phyloP scores from a whole-genome alignment of 2,888 invertebrate genomes.

The Agriopis leucophaearia region DNA sequence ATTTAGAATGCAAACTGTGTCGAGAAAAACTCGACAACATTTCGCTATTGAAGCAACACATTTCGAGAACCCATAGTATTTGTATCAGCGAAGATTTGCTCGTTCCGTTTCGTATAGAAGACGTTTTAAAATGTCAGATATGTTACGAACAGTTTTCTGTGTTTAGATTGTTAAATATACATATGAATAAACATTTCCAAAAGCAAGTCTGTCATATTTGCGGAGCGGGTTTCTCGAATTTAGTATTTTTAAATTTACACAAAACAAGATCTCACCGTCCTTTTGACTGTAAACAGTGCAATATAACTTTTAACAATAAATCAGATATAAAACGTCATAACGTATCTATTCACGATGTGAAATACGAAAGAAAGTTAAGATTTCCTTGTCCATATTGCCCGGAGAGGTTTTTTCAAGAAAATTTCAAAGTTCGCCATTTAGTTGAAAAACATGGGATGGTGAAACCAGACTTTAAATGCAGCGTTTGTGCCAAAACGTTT shows the following conservation, averaged over 20 bases:
- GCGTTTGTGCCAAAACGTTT: conserved; percentile 67
- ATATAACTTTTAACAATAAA: conserved; percentile 55
- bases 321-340: conserved; percentile 54
- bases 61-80: conserved; percentile 58
- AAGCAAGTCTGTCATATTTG: conserved; percentile 77
- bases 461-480: conserved; percentile 68
- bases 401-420: conserved; percentile 69
- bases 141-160: conserved; percentile 63
- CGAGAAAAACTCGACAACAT: conserved; percentile 51
- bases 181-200: conserved; percentile 76
- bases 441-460: conserved; percentile 64
- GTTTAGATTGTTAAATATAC: conserved; percentile 73
- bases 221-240: conserved; percentile 73
- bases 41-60: conserved; percentile 57
- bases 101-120: conserved; percentile 71
- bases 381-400: conserved; percentile 69
- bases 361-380: conserved; percentile 58
- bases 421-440: conserved; percentile 61
- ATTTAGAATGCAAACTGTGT: conserved; percentile 69
- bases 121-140: conserved; percentile 66
- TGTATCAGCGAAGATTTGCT: conserved; percentile 65
- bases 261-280: conserved; percentile 65
- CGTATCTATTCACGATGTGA: conserved; percentile 43
- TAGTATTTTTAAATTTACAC: conserved; percentile 73
- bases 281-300: conserved; percentile 62